These are phyloP conservation scores for Heterotis niloticus DNA, from an alignment of 2,113 vertebrate species.

Conservation along the genomic window DNA sequence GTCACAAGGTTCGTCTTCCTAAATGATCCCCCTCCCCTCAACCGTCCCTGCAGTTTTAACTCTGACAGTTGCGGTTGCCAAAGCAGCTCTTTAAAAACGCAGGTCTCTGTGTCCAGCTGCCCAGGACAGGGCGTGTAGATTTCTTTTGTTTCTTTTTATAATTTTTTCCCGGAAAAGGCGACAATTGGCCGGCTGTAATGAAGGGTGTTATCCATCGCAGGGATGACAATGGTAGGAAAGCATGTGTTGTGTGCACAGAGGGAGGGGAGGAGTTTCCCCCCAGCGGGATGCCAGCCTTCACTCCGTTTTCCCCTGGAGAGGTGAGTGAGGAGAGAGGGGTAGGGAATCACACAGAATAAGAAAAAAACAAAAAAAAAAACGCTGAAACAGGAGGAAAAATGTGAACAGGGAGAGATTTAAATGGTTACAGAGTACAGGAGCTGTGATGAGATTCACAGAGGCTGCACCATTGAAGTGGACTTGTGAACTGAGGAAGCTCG, in stretches of 20 bases:
- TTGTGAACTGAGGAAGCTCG: too few relatives aligned
- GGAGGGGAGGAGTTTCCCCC: slow-evolving; percentile 77
- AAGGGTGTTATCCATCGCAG: slow-evolving; percentile 91
- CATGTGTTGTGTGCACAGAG: slow-evolving; percentile 78
- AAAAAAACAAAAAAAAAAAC: not conserved
- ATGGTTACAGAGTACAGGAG: not conserved
- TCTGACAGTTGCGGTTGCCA: not conserved
- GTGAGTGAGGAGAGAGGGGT: too few relatives aligned
- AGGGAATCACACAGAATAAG: not conserved
- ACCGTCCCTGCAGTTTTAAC: not conserved
- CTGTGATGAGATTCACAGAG: not conserved
- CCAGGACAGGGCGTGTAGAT: slow-evolving; percentile 67
- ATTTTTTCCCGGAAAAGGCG: slow-evolving; percentile 94
- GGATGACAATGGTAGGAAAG: slow-evolving; percentile 97
- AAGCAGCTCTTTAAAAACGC: not conserved
- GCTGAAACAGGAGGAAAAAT: not conserved
- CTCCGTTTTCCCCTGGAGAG: not conserved
- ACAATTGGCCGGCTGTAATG: slow-evolving; percentile 96
- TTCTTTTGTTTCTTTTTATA: slow-evolving; percentile 99
- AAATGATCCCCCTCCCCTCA: not conserved
- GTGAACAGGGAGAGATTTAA: not conserved
- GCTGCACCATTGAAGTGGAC: too few relatives aligned
- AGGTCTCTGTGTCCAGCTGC: not conserved
- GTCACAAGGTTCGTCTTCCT: not conserved
- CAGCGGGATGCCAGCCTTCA: not conserved